Evolutionary conservation across 1,140 invertebrate species (phyloP).

Genomic region (Idris sp.): DNA sequence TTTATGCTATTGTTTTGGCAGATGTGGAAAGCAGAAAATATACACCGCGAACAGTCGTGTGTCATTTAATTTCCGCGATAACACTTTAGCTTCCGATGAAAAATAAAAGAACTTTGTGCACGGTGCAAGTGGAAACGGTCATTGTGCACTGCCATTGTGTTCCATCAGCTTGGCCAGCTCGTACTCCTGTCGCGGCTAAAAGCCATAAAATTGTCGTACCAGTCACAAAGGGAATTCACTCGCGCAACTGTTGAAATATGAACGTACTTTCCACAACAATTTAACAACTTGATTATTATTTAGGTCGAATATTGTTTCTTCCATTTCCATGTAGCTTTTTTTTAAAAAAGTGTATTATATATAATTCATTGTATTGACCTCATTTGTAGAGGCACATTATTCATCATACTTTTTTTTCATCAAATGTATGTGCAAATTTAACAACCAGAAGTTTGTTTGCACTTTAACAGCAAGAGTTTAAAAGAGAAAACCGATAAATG

Average conservation of each 20-base stretch:
- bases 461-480: too few species aligned
- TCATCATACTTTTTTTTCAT: too few species aligned
- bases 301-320: conserved; percentile 65
- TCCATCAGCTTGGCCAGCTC: conserved; percentile 61
- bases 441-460: too few species aligned
- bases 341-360: too few species aligned
- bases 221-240: conserved; percentile 76
- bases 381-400: too few species aligned
- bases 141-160: conserved; percentile 67
- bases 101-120: conserved; percentile 66
- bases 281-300: conserved; percentile 72
- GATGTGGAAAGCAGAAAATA: conserved; percentile 26
- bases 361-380: too few species aligned
- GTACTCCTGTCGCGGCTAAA: conserved; percentile 70
- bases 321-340: too few species aligned
- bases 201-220: conserved; percentile 77
- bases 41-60: conserved; percentile 32
- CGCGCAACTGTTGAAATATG: conserved; percentile 72
- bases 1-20: conserved; percentile 18
- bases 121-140: conserved; percentile 39
- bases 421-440: too few species aligned
- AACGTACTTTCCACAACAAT: conserved; percentile 70
- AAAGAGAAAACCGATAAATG: too few species aligned
- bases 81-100: conserved; percentile 75
- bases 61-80: conserved; percentile 77